Conservation (phyloP, 2,113 vertebrate genomes). For the Nansenia antarctica region DNA sequence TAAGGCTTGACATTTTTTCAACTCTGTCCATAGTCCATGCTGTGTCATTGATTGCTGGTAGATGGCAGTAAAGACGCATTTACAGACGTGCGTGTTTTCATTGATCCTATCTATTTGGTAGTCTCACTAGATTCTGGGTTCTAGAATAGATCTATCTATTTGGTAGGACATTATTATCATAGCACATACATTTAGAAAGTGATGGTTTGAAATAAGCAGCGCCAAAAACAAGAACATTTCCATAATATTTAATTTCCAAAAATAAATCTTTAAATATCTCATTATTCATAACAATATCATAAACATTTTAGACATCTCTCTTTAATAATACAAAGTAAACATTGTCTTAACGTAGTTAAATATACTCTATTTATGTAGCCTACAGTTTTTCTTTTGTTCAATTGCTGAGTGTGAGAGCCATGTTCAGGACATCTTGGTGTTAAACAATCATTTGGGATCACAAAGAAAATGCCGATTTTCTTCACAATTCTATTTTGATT, state of each 20-base stretch:
- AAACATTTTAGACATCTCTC: conserved; percentile 44
- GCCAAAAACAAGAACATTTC: conserved; percentile 31
- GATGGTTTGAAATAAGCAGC: background rate
- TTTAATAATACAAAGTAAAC: conserved; percentile 51
- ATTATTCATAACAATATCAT: conserved; percentile 48
- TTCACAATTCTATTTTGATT: conserved; percentile 1
- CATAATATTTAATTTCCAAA: conserved; percentile 71
- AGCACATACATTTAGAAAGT: background rate
- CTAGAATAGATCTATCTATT: too few relatives aligned
- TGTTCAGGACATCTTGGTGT: conserved; percentile 14
- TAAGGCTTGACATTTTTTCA: too few relatives aligned
- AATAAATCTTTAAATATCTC: conserved; percentile 69
- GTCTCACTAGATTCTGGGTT: too few relatives aligned
- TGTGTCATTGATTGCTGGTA: too few relatives aligned
- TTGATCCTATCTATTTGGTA: too few relatives aligned
- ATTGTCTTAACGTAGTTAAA: conserved; percentile 46
- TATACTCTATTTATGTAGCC: conserved; percentile 36
- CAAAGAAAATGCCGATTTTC: background rate
- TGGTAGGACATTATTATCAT: too few relatives aligned
- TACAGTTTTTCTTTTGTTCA: conserved; percentile 36
- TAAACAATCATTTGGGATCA: background rate
- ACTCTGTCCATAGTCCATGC: too few relatives aligned
- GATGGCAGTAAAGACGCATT: conserved; percentile 3
- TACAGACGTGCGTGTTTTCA: too few relatives aligned
- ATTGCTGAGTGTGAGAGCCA: conserved; percentile 2